A percentile compares a stretch with the other conserved stretches of the same genome.
These are phyloP conservation scores for Melinaea menophilus DNA, from an alignment of 2,888 invertebrate species.

Conservation along the genomic window DNA sequence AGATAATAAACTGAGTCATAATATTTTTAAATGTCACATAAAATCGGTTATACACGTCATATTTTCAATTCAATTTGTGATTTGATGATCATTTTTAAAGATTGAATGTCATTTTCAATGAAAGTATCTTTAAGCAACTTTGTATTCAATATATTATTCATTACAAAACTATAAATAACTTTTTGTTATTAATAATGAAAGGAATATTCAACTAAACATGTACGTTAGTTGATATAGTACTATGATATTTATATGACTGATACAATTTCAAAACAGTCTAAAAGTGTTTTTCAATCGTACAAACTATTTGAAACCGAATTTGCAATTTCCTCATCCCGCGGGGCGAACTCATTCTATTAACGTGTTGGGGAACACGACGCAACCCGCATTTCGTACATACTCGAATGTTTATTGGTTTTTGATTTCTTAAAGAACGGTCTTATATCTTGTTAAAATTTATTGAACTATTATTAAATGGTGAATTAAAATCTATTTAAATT, in stretches of 20 bases:
- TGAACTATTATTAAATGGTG: too few relatives aligned
- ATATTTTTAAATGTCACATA: slow-evolving; percentile 5
- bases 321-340: slow-evolving; percentile 1
- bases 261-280: slow-evolving; percentile 1
- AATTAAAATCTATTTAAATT: too few relatives aligned
- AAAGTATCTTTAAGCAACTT: too few relatives aligned
- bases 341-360: background rate
- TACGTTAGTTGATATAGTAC: background rate
- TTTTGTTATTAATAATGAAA: too few relatives aligned
- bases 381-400: background rate
- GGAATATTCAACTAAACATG: background rate
- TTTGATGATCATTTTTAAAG: background rate
- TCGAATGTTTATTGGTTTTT: background rate
- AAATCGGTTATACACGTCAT: background rate
- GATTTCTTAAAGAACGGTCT: background rate
- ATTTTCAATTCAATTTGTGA: background rate
- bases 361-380: background rate
- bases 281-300: background rate
- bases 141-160: too few relatives aligned
- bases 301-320: slow-evolving; percentile 1
- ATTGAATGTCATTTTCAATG: background rate
- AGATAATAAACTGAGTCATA: background rate
- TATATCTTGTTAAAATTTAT: background rate
- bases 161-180: too few relatives aligned
- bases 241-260: background rate